Conservation (phyloP, 2,797 vertebrate genomes). For the Neopelma chrysocephalum region DNA sequence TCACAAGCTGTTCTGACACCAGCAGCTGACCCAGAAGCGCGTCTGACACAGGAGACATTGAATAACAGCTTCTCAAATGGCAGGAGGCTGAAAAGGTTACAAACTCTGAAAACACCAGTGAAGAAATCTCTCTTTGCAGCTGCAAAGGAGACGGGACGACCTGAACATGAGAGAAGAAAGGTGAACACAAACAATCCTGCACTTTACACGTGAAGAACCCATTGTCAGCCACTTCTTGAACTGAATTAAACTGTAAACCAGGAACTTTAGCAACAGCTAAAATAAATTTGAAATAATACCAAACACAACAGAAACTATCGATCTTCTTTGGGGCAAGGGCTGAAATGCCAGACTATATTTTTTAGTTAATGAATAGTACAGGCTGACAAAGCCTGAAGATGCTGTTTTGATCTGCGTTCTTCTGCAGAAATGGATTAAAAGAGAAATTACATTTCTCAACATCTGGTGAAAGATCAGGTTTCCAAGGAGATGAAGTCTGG, state of each 20-base stretch:
- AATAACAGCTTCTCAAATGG: conserved; percentile 66
- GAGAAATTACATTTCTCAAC: conserved; percentile 73
- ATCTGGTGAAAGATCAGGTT: conserved; percentile 70
- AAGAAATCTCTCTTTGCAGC: conserved; percentile 14
- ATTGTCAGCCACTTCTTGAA: neutral
- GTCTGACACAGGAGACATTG: conserved; percentile 21
- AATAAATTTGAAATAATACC: neutral
- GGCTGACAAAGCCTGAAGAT: neutral
- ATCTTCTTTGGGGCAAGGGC: neutral
- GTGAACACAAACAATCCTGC: neutral
- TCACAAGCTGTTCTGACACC: conserved; percentile 54
- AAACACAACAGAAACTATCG: neutral
- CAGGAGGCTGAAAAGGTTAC: conserved; percentile 65
- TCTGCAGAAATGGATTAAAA: conserved; percentile 64
- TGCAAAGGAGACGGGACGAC: neutral
- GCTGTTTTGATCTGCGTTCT: conserved; percentile 55
- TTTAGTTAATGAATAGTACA: conserved; percentile 13
- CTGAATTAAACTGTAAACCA: neutral
- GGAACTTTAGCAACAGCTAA: neutral
- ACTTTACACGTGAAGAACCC: neutral
- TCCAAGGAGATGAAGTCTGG: conserved; percentile 63
- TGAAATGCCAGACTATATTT: neutral
- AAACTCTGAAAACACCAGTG: neutral
- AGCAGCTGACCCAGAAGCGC: conserved; percentile 49
- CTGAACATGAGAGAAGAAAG: neutral